Base-by-base conservation (phyloP, 2,888 invertebrate species). In the Drosophila formosana region DNA sequence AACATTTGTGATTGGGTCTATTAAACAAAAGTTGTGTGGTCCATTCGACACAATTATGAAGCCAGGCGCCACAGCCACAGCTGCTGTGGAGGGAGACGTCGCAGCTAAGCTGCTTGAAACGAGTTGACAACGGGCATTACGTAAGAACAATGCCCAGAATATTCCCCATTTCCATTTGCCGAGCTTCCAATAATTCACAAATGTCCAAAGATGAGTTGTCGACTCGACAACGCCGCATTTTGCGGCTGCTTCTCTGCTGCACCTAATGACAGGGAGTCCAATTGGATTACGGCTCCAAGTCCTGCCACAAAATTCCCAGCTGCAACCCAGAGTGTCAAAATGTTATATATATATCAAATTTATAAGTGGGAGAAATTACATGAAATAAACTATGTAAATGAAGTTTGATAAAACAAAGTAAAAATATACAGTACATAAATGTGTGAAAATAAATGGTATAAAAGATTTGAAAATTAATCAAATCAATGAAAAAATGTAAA, bases 1-100 rank as follows among this genome's bases (percentile, higher is more conserved):
- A 58, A 46, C 52, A 68, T 71, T 68, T 81, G 66, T 72, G 77
- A 86, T 82, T 83, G 81, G 83, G 86, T 83, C 66, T 86, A 81
- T 82, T 81, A 83, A 83, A 72, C 72, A 84, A 72, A 77, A 87
- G 66, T 77, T 82, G 23, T 83, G 75, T 69, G 81, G 66, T 53
- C 64, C 55, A 52, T 69, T 64, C 53, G 53, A 3, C 53, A 75
- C 76, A 80, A 80, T 80, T 80, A 85, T 68, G 71, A 62, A 62
- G 66, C 53, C 18, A 71, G 57, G 23, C 41, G 52, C 11, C 74
- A 55, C 71, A 75, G 57, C 61, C n/a, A n/a, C n/a, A n/a, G n/a
- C n/a, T n/a, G n/a, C n/a, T n/a, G n/a, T n/a, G n/a, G n/a, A n/a
- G n/a, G n/a, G n/a, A n/a, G n/a, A n/a, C n/a, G n/a, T n/a, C n/a